phyloP scores from a whole-genome alignment of 2,888 invertebrate species.

The Dolichomitus sp. region DNA sequence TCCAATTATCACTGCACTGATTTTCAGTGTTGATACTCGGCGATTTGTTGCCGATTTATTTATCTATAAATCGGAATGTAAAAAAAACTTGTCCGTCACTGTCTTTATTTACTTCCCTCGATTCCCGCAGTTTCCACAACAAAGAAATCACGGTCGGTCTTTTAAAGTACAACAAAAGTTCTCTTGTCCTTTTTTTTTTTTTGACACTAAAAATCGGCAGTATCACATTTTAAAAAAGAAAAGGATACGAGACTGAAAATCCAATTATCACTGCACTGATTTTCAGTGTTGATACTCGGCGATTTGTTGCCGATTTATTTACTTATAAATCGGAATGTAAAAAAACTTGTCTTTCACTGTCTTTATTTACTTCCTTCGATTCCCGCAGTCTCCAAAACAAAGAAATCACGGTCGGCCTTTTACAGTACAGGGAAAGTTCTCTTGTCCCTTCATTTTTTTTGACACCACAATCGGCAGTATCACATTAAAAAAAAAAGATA shows the following conservation, averaged over 20 bases:
- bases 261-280: background rate
- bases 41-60: background rate
- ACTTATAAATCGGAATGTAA: background rate
- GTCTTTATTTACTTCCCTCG: background rate
- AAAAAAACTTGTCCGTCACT: background rate
- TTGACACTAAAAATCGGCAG: background rate
- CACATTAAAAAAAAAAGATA: background rate
- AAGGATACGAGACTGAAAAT: background rate
- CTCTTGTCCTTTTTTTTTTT: background rate
- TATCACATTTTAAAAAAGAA: background rate
- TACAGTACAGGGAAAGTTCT: background rate
- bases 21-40: too few species aligned
- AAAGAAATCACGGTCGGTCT: background rate
- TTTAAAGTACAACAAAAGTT: background rate
- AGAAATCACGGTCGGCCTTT: too few species aligned
- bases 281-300: background rate
- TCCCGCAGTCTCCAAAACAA: background rate
- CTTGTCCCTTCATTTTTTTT: background rate
- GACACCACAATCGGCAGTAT: background rate
- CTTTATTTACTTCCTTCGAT: background rate
- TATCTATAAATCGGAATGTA: background rate
- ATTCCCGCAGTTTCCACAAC: background rate
- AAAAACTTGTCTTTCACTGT: background rate
- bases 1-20: too few species aligned
- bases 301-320: background rate